These are phyloP conservation scores for Notamacropus eugenii DNA, from an alignment of 2,797 vertebrate species.

Conservation along the genomic window DNA sequence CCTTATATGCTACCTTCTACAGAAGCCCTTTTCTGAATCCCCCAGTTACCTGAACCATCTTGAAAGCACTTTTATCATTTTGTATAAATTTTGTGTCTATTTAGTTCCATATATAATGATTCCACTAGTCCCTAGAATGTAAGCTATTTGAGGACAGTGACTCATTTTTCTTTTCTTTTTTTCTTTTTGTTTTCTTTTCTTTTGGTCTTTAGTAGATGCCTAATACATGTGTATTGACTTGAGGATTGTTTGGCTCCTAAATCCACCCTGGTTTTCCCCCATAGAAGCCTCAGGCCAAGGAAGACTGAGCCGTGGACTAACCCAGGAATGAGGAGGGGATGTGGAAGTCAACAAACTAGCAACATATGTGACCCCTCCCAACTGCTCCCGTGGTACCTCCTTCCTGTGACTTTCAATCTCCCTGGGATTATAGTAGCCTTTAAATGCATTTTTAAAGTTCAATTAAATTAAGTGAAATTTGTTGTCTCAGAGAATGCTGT, in stretches of 20 bases:
- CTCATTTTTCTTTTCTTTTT: background rate
- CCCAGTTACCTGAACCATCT: background rate
- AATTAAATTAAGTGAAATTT: slow-evolving; percentile 6
- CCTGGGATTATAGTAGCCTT: background rate
- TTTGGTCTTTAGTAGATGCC: background rate
- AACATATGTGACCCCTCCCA: background rate
- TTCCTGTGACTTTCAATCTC: background rate
- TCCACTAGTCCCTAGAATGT: background rate
- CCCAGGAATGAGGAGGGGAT: background rate
- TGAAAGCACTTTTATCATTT: background rate
- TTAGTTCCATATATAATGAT: background rate
- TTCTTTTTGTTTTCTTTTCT: background rate
- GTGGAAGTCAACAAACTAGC: background rate
- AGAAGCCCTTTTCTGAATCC: background rate
- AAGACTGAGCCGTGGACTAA: background rate
- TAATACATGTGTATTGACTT: background rate
- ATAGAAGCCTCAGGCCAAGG: background rate
- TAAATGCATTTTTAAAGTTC: background rate
- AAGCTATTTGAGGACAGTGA: background rate
- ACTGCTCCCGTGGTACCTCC: background rate
- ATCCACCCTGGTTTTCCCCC: background rate
- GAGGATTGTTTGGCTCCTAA: background rate
- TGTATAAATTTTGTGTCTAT: background rate
- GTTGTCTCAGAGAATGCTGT: background rate
- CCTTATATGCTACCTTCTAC: background rate